phyloP scores from a whole-genome alignment of 2,888 invertebrate genomes.

The Venustoraphidia nigricollis region DNA sequence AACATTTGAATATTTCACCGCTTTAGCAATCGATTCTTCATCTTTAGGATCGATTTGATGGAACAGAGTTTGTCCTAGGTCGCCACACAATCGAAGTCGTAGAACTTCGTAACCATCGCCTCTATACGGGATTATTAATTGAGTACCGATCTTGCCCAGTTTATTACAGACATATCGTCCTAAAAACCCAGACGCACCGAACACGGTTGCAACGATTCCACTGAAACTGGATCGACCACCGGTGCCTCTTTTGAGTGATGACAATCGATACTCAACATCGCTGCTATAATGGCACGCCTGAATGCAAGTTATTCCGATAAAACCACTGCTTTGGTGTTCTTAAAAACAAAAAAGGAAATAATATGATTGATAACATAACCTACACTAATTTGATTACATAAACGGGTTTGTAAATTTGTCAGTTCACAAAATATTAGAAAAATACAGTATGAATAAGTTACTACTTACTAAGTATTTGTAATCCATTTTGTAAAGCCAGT shows the following conservation, averaged over 20 bases:
- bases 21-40: constrained; percentile 69
- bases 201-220: constrained; percentile 95
- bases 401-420: too few species aligned
- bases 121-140: constrained; percentile 84
- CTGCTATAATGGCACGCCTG: constrained; percentile 33
- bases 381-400: too few species aligned
- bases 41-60: constrained; percentile 72
- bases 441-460: too few species aligned
- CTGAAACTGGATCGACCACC: constrained; percentile 93
- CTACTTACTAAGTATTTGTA: too few species aligned
- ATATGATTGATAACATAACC: not conserved
- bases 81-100: constrained; percentile 73
- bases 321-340: constrained; percentile 20
- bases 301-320: constrained; percentile 22
- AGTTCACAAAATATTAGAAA: too few species aligned
- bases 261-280: constrained; percentile 39
- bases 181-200: constrained; percentile 81
- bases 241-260: constrained; percentile 63
- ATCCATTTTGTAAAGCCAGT: too few species aligned
- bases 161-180: constrained; percentile 79
- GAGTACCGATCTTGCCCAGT: constrained; percentile 74
- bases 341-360: constrained; percentile 8
- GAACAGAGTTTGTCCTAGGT: constrained; percentile 89
- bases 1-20: constrained; percentile 89
- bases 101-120: constrained; percentile 67